Conservation (phyloP, 2,113 vertebrate genomes). For the Accipiter cooperii region DNA sequence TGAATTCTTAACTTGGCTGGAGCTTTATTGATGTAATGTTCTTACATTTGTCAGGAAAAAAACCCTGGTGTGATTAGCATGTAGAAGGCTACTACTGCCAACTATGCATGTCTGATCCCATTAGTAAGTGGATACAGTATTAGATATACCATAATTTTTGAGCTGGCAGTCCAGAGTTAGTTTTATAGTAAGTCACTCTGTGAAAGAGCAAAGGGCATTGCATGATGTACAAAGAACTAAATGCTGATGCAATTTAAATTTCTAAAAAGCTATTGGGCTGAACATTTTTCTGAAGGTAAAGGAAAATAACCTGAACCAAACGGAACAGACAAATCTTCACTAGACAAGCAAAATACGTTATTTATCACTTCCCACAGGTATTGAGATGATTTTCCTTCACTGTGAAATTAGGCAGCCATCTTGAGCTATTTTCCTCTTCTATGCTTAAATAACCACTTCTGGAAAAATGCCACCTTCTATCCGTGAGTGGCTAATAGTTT, state of each 20-base stretch:
- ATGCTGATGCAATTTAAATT: neutral
- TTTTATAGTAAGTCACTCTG: neutral
- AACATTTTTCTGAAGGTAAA: neutral
- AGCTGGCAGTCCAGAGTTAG: neutral
- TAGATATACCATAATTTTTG: neutral
- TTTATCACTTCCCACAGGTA: neutral
- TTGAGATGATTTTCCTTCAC: neutral
- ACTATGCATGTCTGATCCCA: neutral
- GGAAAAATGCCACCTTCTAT: neutral
- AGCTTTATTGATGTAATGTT: constrained; percentile 10
- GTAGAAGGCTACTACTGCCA: neutral
- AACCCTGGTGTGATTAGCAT: neutral
- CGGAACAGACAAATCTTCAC: neutral
- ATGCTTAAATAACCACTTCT: neutral
- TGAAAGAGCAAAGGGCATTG: neutral
- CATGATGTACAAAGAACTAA: neutral
- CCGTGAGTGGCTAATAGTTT: neutral
- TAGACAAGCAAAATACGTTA: neutral
- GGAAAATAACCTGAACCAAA: neutral
- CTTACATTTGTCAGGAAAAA: constrained; percentile 15
- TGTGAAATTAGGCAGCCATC: neutral
- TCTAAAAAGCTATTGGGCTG: neutral
- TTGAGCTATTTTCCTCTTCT: neutral
- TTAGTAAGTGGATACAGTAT: neutral
- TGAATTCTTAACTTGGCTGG: constrained; percentile 42